phyloP scores from a whole-genome alignment of 2,113 vertebrate genomes.

The Otis tarda region DNA sequence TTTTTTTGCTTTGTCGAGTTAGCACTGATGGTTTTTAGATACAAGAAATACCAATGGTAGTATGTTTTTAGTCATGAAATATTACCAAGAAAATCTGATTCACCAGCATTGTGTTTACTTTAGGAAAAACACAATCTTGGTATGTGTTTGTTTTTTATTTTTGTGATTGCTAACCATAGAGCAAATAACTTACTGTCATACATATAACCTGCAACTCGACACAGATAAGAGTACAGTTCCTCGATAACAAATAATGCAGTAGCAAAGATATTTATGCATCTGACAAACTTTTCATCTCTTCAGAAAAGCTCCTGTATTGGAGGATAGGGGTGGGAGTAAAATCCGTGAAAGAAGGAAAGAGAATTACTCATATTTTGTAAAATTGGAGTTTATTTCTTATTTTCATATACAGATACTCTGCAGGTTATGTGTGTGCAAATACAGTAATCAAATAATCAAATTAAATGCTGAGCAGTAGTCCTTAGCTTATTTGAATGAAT shows the following conservation, averaged over 20 bases:
- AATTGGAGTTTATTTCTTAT: not conserved
- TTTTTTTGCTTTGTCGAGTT: not conserved
- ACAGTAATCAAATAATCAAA: not conserved
- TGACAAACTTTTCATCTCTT: not conserved
- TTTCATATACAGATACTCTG: not conserved
- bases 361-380: not conserved
- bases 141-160: not conserved
- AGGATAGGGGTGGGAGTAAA: not conserved
- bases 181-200: not conserved
- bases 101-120: constrained; percentile 13
- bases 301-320: not conserved
- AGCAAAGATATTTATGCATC: not conserved
- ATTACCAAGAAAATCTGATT: not conserved
- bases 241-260: not conserved
- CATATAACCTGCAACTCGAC: not conserved
- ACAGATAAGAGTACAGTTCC: not conserved
- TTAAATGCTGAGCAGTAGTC: not conserved
- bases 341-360: not conserved
- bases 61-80: not conserved
- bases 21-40: not conserved
- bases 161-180: not conserved
- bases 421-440: constrained; percentile 26
- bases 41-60: not conserved
- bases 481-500: not conserved
- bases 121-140: not conserved